Conservation (phyloP, 37 sponge, comb jelly and placozoan species). For the Halisarca cf. caerulea region DNA sequence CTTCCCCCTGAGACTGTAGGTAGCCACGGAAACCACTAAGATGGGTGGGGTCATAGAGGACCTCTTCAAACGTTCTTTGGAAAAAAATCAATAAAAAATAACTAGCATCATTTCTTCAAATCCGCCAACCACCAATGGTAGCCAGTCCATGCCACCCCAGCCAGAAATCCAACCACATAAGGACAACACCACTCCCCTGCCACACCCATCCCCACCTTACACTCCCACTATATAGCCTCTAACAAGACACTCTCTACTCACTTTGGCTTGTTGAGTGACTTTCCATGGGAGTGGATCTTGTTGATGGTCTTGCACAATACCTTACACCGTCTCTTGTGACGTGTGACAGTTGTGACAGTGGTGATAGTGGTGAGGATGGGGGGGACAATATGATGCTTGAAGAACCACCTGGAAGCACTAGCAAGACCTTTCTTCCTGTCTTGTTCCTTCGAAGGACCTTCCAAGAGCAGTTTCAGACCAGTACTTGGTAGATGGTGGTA, state of each 20-base stretch:
- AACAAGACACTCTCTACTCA: neutral
- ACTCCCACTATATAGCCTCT: too few species aligned
- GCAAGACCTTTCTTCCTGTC: neutral
- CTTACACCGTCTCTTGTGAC: neutral
- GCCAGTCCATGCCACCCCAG: too few species aligned
- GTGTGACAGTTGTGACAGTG: neutral
- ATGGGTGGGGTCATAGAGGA: slow-evolving; percentile 48
- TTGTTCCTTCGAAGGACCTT: neutral
- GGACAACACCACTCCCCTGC: too few species aligned
- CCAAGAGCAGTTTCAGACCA: neutral
- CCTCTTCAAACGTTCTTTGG: slow-evolving; percentile 55
- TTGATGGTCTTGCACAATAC: neutral
- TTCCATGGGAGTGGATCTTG: neutral
- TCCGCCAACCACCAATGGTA: too few species aligned
- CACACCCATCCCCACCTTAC: too few species aligned
- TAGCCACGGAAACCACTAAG: slow-evolving; percentile 44
- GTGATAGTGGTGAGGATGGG: slow-evolving; percentile 9
- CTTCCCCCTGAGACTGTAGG: slow-evolving; percentile 40
- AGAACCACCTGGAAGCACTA: slow-evolving; percentile 12
- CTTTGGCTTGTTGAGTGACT: slow-evolving; percentile 4
- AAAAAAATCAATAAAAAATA: too few species aligned
- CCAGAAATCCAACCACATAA: too few species aligned
- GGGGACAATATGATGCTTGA: slow-evolving; percentile 22
- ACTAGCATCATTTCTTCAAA: too few species aligned
- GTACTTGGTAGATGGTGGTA: slow-evolving; percentile 10